These are phyloP conservation scores for Scaptodrosophila lebanonensis DNA, from an alignment of 1,140 invertebrate genomes.

Conservation along the genomic window DNA sequence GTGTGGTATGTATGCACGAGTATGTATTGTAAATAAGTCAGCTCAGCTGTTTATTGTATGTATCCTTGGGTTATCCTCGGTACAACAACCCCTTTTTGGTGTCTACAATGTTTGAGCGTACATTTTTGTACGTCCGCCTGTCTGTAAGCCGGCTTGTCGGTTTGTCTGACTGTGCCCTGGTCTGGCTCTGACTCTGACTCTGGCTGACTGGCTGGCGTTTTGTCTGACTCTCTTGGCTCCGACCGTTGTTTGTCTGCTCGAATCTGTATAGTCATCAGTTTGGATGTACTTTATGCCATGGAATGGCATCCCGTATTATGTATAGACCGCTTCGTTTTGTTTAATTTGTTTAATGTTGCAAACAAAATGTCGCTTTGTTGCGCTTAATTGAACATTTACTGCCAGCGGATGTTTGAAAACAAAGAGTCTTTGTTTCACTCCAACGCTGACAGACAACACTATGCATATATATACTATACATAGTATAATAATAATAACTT, in stretches of 20 bases:
- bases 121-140: constrained; percentile 1
- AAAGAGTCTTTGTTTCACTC: constrained; percentile 2
- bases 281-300: constrained; percentile 14
- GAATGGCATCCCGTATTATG: background rate
- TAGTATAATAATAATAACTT: too few species aligned
- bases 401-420: constrained; percentile 13
- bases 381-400: constrained; percentile 54
- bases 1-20: constrained; percentile 26
- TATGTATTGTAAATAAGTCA: constrained; percentile 17
- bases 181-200: constrained; percentile 44
- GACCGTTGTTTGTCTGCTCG: constrained; percentile 35
- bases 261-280: constrained; percentile 42
- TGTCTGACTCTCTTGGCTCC: constrained; percentile 11
- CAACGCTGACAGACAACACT: constrained; percentile 8
- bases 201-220: constrained; percentile 1
- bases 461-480: too few species aligned
- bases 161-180: constrained; percentile 23
- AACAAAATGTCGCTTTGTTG: constrained; percentile 33
- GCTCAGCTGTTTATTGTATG: constrained; percentile 52
- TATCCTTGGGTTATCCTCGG: constrained; percentile 45
- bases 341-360: constrained; percentile 54
- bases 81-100: constrained; percentile 66
- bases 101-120: constrained; percentile 7
- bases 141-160: constrained; percentile 10
- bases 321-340: background rate